These are phyloP conservation scores for Bufo bufo DNA, from an alignment of 2,113 vertebrate species.

Conservation along the genomic window DNA sequence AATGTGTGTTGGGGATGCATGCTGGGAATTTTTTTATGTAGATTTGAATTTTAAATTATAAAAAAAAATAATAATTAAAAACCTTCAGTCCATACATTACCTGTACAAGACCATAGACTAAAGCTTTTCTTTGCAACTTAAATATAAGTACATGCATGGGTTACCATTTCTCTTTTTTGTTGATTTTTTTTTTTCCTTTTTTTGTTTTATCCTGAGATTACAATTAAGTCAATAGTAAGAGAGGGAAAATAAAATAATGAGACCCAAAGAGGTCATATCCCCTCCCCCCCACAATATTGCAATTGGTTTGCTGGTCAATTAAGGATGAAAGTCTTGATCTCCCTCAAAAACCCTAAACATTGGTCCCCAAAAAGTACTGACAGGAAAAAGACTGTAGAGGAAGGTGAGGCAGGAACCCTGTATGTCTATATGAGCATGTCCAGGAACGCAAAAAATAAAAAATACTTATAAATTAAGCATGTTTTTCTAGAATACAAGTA, in stretches of 20 bases:
- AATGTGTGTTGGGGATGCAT: neutral
- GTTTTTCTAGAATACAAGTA: constrained; percentile 86
- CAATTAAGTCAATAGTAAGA: constrained; percentile 65
- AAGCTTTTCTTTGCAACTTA: constrained; percentile 70
- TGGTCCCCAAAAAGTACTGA: constrained; percentile 77
- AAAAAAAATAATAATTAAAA: neutral
- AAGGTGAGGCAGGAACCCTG: neutral
- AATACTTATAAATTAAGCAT: constrained; percentile 84
- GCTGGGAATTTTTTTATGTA: neutral
- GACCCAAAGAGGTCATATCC: constrained; percentile 57
- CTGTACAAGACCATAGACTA: constrained; percentile 71
- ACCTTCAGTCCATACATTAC: constrained; percentile 68
- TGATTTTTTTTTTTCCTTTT: constrained; percentile 70
- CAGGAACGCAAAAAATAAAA: too few relatives aligned
- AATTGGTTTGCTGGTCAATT: constrained; percentile 75
- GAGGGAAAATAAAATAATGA: constrained; percentile 58
- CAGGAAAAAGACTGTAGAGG: neutral
- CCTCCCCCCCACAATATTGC: constrained; percentile 63
- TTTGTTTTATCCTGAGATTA: constrained; percentile 78
- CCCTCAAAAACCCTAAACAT: constrained; percentile 72
- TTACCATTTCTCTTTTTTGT: constrained; percentile 57
- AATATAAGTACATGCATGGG: constrained; percentile 67
- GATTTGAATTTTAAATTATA: neutral
- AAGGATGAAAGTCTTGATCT: constrained; percentile 70
- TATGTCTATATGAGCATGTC: neutral